Base-by-base conservation (phyloP, 2,113 vertebrate species). In the Desmodus rotundus region DNA sequence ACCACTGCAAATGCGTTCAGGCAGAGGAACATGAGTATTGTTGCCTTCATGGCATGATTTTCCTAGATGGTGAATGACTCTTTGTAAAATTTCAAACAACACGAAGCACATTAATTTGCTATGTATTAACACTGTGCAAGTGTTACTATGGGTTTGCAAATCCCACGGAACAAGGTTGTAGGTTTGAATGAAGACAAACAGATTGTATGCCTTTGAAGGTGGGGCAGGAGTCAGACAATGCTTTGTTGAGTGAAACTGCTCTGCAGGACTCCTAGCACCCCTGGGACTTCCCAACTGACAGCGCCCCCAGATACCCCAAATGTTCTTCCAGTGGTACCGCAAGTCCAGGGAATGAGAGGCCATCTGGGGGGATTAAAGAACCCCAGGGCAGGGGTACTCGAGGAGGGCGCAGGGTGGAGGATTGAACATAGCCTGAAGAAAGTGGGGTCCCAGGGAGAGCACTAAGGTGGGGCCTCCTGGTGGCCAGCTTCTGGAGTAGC, bases 41-140 rank as follows among this genome's bases (percentile, higher is more conserved):
- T 38, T 84, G 67, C 26, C 15, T 50, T 41, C 22, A 10, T 45
- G 19, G 33, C 67, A 3, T 82, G 52, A 58, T 65, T 89, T 92
- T 92, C 52, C 70, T 52, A 82, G 38, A 81, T 58, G 13, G 7
- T 38, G 16, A 88, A 86, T 68, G 65, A 58, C 33, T 91, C 43
- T 74, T 84, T 83, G 41, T 65, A 82, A 94, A 95, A 94, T 83
- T 92, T 26, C 20, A 82, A 72, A 70, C 19, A 45, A 63, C n/a
- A 63, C 43, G 17, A 70, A 45, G 11, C 65, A 58, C 16, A 45
- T 26, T 65, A 77, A 81, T 45, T 76, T n/a, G 22, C 73, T 86
- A 5, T 24, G 24, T 67, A 74, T 63, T 80, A 63, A 91, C 85
- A 52, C 36, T 74, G 7, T 94, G 38, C 68, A 77, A 86, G 38